Evolutionary conservation across 2,888 invertebrate genomes (phyloP).

Genomic region (Brachyptera putata): DNA sequence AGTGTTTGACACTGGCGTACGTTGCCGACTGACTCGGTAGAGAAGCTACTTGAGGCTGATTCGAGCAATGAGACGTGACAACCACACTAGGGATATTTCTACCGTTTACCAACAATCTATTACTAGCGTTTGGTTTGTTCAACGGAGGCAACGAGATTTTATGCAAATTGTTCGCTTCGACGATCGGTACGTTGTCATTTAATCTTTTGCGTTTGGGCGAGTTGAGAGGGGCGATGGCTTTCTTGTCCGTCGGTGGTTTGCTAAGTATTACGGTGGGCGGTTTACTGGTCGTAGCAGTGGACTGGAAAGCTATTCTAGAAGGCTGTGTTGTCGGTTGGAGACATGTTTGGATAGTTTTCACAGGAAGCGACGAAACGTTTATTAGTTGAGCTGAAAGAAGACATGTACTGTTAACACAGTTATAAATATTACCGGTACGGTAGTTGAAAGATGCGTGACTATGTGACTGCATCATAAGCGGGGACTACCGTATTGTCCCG

Average conservation of each 20-base stretch:
- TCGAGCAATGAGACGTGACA: too few relatives aligned
- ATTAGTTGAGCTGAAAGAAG: background rate
- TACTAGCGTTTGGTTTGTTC: background rate
- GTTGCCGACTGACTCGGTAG: background rate
- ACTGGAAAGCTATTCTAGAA: background rate
- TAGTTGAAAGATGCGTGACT: too few relatives aligned
- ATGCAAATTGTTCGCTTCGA: too few relatives aligned
- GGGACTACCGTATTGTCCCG: too few relatives aligned
- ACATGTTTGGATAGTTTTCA: background rate
- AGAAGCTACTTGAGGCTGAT: background rate
- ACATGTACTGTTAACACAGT: too few relatives aligned
- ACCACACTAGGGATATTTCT: background rate
- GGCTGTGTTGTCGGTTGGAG: background rate
- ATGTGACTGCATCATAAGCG: too few relatives aligned
- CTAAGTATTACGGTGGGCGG: background rate
- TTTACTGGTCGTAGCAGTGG: background rate
- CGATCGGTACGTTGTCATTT: background rate
- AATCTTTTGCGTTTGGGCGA: background rate
- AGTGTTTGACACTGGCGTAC: background rate
- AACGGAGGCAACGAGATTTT: background rate
- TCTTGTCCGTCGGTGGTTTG: background rate
- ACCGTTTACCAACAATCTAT: too few relatives aligned
- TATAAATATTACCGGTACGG: too few relatives aligned
- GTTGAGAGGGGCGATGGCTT: background rate
- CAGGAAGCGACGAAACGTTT: background rate